phyloP scores from a whole-genome alignment of 1,140 invertebrate genomes.

The Trachymyrmex septentrionalis region DNA sequence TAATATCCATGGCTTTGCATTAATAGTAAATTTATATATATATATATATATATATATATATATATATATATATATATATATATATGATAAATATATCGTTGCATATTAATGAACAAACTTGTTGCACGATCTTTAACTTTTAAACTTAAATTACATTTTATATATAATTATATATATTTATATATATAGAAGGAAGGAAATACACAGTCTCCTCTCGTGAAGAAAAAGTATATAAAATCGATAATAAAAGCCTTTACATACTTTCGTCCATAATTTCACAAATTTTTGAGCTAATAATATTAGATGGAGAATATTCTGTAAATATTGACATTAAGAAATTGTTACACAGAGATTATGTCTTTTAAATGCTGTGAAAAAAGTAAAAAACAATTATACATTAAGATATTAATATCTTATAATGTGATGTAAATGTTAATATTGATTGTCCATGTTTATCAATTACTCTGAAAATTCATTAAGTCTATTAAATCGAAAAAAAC shows the following conservation, averaged over 20 bases:
- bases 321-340: slow-evolving; percentile 56
- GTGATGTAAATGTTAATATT: slow-evolving; percentile 53
- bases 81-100: slow-evolving; percentile 62
- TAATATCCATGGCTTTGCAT: slow-evolving; percentile 53
- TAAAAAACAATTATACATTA: slow-evolving; percentile 45
- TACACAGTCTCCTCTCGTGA: neutral
- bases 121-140: too few relatives aligned
- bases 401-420: slow-evolving; percentile 44
- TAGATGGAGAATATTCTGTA: slow-evolving; percentile 47
- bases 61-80: slow-evolving; percentile 42
- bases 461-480: slow-evolving; percentile 35
- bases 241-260: slow-evolving; percentile 43
- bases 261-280: slow-evolving; percentile 11
- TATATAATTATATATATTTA: neutral
- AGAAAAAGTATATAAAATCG: slow-evolving; percentile 26
- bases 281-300: slow-evolving; percentile 47
- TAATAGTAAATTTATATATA: slow-evolving; percentile 56
- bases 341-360: slow-evolving; percentile 43
- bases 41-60: slow-evolving; percentile 36
- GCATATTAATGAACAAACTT: slow-evolving; percentile 57
- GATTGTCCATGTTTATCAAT: slow-evolving; percentile 67
- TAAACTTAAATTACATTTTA: too few relatives aligned
- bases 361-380: slow-evolving; percentile 45
- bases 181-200: slow-evolving; percentile 14
- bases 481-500: slow-evolving; percentile 54